These are phyloP conservation scores for Urocynchramus pylzowi DNA, from an alignment of 2,113 vertebrate genomes.

Conservation along the genomic window DNA sequence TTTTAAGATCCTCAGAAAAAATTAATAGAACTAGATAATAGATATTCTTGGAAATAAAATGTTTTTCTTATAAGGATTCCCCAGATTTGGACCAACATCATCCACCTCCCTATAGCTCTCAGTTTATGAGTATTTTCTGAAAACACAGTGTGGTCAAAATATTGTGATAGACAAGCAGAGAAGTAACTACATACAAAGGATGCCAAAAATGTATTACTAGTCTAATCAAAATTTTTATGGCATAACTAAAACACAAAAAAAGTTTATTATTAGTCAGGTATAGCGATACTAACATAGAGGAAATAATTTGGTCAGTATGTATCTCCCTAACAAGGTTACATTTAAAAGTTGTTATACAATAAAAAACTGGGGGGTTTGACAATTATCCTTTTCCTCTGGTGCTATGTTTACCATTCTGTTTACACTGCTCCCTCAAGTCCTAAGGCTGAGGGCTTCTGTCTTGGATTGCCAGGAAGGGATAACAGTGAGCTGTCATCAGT, in stretches of 20 bases:
- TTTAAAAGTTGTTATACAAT: neutral
- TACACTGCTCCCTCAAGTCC: neutral
- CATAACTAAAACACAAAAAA: neutral
- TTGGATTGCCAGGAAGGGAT: neutral
- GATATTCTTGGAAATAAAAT: neutral
- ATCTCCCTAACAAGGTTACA: neutral
- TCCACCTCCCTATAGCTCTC: neutral
- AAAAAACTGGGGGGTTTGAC: neutral
- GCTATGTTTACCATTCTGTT: neutral
- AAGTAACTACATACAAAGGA: neutral
- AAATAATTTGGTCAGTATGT: neutral
- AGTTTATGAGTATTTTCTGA: neutral
- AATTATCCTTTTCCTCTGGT: neutral
- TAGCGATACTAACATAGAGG: neutral
- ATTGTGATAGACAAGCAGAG: neutral
- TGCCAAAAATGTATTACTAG: neutral
- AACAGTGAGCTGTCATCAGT: neutral
- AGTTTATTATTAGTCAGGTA: neutral
- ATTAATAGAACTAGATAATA: neutral
- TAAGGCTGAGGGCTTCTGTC: neutral
- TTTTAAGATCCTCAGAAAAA: neutral
- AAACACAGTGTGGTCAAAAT: neutral
- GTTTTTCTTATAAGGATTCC: neutral
- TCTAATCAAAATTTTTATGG: neutral
- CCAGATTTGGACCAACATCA: neutral